Evolutionary conservation across 2,113 vertebrate genomes (phyloP).

Genomic region (Tretioscincus oriximinensis): DNA sequence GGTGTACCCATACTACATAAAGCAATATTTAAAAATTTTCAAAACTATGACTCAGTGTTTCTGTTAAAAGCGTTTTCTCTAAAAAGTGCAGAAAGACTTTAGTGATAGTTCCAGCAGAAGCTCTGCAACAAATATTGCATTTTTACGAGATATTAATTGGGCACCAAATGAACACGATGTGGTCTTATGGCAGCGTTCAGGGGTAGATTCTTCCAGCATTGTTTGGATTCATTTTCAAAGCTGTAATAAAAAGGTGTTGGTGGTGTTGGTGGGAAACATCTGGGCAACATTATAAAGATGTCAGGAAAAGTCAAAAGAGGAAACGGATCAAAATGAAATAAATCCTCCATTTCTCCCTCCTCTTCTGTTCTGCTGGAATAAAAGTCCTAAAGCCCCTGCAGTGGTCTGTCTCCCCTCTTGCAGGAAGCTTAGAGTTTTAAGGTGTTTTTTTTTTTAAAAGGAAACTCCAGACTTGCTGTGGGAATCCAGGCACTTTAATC

Average conservation of each 20-base stretch:
- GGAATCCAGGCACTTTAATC: conserved; percentile 64
- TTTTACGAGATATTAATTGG: neutral
- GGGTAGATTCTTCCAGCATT: neutral
- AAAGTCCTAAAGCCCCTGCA: conserved; percentile 29
- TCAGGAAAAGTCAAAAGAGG: conserved; percentile 24
- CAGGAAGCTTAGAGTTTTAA: conserved; percentile 68
- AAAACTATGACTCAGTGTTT: no score
- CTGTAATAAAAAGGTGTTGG: neutral
- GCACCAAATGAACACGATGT: neutral
- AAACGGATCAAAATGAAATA: conserved; percentile 13
- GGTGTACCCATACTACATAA: no score
- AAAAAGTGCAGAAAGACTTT: neutral
- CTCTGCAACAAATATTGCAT: neutral
- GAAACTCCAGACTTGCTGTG: conserved; percentile 76
- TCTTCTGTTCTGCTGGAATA: conserved; percentile 20
- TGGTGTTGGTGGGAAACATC: neutral
- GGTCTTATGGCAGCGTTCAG: neutral
- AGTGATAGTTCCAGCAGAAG: neutral
- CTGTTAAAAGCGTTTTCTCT: no score
- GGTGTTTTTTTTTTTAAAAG: conserved; percentile 36
- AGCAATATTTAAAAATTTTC: no score
- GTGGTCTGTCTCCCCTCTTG: conserved; percentile 36
- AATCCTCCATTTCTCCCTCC: neutral
- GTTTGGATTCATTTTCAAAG: conserved; percentile 9
- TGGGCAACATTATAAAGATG: neutral